phyloP scores from a whole-genome alignment of 2,113 vertebrate species.

The Anolis sagrei region DNA sequence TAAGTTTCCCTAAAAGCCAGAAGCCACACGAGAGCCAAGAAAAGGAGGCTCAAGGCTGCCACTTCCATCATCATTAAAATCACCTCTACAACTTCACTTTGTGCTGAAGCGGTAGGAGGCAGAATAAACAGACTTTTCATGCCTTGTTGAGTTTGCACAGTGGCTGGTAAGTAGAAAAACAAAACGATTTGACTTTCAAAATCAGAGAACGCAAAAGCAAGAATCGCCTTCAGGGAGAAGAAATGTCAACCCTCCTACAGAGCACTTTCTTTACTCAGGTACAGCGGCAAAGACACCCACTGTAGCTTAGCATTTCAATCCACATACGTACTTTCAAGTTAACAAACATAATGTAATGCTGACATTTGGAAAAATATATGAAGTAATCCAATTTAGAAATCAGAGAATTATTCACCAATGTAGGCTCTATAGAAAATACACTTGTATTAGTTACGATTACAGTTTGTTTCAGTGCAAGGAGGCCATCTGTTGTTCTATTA shows the following conservation, averaged over 20 bases:
- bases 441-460: neutral
- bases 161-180: conserved; percentile 27
- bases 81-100: neutral
- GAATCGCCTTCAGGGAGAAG: conserved; percentile 25
- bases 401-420: neutral
- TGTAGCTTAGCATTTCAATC: neutral
- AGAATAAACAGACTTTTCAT: conserved; percentile 1
- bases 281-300: neutral
- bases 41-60: neutral
- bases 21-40: no score
- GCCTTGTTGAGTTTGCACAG: conserved; percentile 3
- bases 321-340: neutral
- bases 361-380: neutral
- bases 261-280: conserved; percentile 4
- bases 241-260: conserved; percentile 5
- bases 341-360: neutral
- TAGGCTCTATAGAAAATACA: neutral
- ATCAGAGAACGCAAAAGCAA: conserved; percentile 12
- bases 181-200: conserved; percentile 31
- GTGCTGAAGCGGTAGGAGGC: neutral
- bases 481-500: neutral
- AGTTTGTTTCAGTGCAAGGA: neutral
- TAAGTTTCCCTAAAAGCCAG: neutral
- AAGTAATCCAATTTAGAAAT: neutral
- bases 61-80: neutral